Percentiles rank a stretch among this genome's conserved stretches.
These are phyloP conservation scores for Phragmatobia fuliginosa DNA, from an alignment of 2,888 invertebrate genomes.

Conservation along the genomic window DNA sequence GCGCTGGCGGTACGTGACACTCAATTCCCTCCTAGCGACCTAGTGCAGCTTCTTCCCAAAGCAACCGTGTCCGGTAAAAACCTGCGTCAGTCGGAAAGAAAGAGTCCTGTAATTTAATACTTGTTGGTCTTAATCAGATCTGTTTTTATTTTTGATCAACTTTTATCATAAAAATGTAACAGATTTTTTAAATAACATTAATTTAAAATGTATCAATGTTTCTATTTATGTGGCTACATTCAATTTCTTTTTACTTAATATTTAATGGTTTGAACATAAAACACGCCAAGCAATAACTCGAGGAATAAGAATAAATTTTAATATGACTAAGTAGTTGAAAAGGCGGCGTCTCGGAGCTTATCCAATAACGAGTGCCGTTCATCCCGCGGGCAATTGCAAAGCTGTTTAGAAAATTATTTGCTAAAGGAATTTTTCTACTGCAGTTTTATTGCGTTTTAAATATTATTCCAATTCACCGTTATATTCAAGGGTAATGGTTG, in stretches of 20 bases:
- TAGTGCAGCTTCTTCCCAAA: too few species aligned
- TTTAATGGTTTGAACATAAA: not conserved
- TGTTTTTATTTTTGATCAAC: too few species aligned
- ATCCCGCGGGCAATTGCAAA: conserved; percentile 7
- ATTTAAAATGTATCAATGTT: not conserved
- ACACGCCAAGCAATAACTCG: not conserved
- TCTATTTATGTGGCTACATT: not conserved
- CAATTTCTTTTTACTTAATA: not conserved
- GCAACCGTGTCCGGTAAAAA: too few species aligned
- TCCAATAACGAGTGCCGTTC: conserved; percentile 11
- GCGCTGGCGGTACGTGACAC: too few species aligned
- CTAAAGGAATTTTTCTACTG: conserved; percentile 4
- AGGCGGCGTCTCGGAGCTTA: conserved; percentile 9
- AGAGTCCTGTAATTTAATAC: too few species aligned
- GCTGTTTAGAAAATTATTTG: conserved; percentile 15
- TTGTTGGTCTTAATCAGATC: not conserved
- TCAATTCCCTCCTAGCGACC: too few species aligned
- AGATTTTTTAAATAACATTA: not conserved
- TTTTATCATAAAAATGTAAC: not conserved
- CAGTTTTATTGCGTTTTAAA: not conserved
- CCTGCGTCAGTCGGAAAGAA: too few species aligned
- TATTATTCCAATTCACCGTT: not conserved
- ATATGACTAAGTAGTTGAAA: conserved; percentile 2
- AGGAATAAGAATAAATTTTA: conserved; percentile 10
- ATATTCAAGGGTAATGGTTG: not conserved